Percentiles rank a stretch among this genome's conserved stretches.
These are phyloP conservation scores for Puma concolor DNA, from an alignment of 2,113 vertebrate genomes.

Conservation along the genomic window DNA sequence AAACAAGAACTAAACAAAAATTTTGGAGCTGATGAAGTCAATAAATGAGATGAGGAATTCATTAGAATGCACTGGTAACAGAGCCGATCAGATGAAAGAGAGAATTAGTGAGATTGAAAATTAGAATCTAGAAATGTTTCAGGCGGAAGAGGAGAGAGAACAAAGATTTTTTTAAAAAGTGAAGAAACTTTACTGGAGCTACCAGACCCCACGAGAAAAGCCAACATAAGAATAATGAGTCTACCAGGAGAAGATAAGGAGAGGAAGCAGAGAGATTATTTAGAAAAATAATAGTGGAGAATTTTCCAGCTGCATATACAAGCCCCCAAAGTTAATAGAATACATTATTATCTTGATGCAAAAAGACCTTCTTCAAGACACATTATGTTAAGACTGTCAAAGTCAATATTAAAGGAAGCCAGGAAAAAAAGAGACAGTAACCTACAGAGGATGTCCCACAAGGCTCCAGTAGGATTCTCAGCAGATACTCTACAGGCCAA, in stretches of 20 bases:
- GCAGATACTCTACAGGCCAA: neutral
- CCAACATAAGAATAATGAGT: neutral
- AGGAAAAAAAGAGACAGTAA: neutral
- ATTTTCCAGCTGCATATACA: neutral
- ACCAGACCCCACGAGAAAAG: neutral
- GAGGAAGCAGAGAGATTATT: neutral
- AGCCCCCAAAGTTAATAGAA: neutral
- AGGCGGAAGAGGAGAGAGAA: neutral
- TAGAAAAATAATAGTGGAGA: neutral
- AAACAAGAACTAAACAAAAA: neutral
- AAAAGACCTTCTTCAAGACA: neutral
- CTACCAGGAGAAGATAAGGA: neutral
- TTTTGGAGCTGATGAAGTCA: neutral
- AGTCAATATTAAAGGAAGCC: neutral
- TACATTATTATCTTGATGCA: neutral
- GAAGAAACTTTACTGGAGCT: neutral
- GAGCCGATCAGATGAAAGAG: neutral
- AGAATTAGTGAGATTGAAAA: neutral
- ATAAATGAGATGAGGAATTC: neutral
- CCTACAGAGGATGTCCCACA: neutral
- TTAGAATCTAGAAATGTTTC: neutral
- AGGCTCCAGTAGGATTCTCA: neutral
- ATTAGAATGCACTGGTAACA: neutral
- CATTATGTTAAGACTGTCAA: neutral
- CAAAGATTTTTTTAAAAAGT: neutral